phyloP scores from a whole-genome alignment of 1,140 invertebrate genomes.

The Proales similis region DNA sequence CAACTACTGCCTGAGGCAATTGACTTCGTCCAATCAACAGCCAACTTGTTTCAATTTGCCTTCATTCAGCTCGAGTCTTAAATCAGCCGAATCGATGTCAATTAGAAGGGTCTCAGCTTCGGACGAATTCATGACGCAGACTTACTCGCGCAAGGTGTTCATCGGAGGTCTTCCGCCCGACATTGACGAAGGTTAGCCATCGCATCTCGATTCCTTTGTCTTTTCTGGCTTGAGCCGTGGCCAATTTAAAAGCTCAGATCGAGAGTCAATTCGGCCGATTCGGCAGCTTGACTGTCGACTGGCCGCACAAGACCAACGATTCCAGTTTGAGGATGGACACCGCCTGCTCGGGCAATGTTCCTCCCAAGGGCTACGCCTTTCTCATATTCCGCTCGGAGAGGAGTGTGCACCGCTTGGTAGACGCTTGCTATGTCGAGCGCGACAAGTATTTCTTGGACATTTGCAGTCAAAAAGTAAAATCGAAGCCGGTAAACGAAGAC shows the following conservation, averaged over 20 bases:
- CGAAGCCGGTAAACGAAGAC: conserved; percentile 69
- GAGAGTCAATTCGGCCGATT: conserved; percentile 92
- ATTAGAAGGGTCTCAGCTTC: too few relatives aligned
- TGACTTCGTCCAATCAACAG: too few relatives aligned
- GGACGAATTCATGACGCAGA: too few relatives aligned
- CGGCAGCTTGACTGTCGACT: conserved; percentile 91
- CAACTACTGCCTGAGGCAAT: too few relatives aligned
- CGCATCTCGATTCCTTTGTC: neutral
- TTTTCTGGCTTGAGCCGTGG: too few relatives aligned
- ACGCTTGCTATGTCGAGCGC: conserved; percentile 93
- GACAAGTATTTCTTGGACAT: conserved; percentile 96
- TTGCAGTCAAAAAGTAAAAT: conserved; percentile 94
- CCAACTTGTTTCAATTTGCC: too few relatives aligned
- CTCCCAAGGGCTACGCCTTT: conserved; percentile 70
- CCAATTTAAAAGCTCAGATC: conserved; percentile 93
- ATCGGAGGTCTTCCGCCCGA: conserved; percentile 95
- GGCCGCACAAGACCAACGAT: conserved; percentile 98
- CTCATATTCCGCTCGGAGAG: conserved; percentile 77
- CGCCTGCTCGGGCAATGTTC: conserved; percentile 98
- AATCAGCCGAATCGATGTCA: too few relatives aligned
- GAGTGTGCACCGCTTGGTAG: conserved; percentile 91
- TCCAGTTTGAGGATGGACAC: too few relatives aligned
- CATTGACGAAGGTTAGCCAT: conserved; percentile 77
- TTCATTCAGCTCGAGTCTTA: too few relatives aligned
- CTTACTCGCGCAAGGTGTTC: conserved; percentile 96